Conservation (phyloP, 1,140 invertebrate genomes). For the Battus philenor region DNA sequence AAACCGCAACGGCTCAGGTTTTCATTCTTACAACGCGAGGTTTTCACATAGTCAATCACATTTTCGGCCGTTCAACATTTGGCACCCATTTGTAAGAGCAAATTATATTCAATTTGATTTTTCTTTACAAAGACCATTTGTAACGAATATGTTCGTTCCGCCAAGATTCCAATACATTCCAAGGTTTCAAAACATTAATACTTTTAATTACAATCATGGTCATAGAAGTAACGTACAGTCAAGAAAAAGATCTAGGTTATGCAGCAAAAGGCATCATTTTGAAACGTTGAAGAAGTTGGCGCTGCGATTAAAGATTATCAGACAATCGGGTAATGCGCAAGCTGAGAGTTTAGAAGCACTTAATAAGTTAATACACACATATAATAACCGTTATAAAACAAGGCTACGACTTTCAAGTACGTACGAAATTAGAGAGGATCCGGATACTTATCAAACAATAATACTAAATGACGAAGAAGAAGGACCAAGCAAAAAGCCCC, state of each 20-base stretch:
- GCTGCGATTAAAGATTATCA: constrained; percentile 31
- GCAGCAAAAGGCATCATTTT: constrained; percentile 32
- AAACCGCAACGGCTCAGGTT: constrained; percentile 13
- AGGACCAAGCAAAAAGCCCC: constrained; percentile 30
- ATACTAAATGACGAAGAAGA: constrained; percentile 44
- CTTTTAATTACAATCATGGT: constrained; percentile 15
- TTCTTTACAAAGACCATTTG: constrained; percentile 36
- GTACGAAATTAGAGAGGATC: constrained; percentile 38
- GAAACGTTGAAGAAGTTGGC: constrained; percentile 38
- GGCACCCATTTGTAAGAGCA: constrained; percentile 23
- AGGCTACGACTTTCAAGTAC: constrained; percentile 36
- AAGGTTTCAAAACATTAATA: constrained; percentile 14
- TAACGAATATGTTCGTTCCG: constrained; percentile 24
- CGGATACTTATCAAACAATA: constrained; percentile 48
- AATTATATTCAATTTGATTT: constrained; percentile 37
- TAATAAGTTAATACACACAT: constrained; percentile 38
- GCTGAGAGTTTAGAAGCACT: constrained; percentile 27
- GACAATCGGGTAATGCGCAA: constrained; percentile 21
- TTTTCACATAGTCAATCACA: constrained; percentile 22
- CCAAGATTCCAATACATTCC: constrained; percentile 21
- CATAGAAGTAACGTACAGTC: constrained; percentile 1
- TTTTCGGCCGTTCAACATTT: constrained; percentile 29
- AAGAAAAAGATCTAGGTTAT: constrained; percentile 24
- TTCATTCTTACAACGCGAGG: constrained; percentile 19
- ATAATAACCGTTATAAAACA: constrained; percentile 43